Evolutionary conservation across 2,888 invertebrate species (phyloP).

Genomic region (Leucophora obtusa): DNA sequence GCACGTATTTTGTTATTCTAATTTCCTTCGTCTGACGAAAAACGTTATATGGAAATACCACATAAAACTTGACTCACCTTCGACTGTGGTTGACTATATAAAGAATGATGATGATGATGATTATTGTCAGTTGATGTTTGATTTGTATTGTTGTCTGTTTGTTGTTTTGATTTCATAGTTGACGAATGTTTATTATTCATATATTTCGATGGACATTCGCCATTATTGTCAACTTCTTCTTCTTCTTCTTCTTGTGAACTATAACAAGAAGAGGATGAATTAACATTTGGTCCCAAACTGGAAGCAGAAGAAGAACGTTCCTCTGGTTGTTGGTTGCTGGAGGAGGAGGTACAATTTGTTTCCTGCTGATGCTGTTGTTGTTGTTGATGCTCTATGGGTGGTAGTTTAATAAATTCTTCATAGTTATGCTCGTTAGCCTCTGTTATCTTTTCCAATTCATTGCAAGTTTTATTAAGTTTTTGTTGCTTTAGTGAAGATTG

Average conservation of each 20-base stretch:
- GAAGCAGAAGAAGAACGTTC: constrained; percentile 81
- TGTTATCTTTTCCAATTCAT: constrained; percentile 72
- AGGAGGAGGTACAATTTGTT: background rate
- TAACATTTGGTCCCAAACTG: constrained; percentile 85
- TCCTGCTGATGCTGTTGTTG: too few species aligned
- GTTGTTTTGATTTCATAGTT: constrained; percentile 36
- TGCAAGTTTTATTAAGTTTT: constrained; percentile 62
- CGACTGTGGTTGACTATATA: constrained; percentile 25
- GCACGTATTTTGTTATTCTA: too few species aligned
- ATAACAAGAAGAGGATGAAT: constrained; percentile 83
- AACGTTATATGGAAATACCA: too few species aligned
- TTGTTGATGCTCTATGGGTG: constrained; percentile 71
- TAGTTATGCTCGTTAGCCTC: constrained; percentile 70
- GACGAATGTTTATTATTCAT: background rate
- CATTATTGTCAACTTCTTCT: constrained; percentile 68
- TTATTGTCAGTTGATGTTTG: constrained; percentile 46
- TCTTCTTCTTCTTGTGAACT: constrained; percentile 78
- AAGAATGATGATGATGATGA: constrained; percentile 23
- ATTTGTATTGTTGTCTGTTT: constrained; percentile 48
- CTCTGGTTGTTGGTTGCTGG: constrained; percentile 9
- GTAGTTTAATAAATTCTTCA: constrained; percentile 73
- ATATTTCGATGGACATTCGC: background rate
- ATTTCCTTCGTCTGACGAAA: too few species aligned
- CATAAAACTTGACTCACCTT: background rate
- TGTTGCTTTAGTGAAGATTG: constrained; percentile 56